Evolutionary conservation across 2,797 vertebrate genomes (phyloP).

Genomic region (Siniperca scherzeri): DNA sequence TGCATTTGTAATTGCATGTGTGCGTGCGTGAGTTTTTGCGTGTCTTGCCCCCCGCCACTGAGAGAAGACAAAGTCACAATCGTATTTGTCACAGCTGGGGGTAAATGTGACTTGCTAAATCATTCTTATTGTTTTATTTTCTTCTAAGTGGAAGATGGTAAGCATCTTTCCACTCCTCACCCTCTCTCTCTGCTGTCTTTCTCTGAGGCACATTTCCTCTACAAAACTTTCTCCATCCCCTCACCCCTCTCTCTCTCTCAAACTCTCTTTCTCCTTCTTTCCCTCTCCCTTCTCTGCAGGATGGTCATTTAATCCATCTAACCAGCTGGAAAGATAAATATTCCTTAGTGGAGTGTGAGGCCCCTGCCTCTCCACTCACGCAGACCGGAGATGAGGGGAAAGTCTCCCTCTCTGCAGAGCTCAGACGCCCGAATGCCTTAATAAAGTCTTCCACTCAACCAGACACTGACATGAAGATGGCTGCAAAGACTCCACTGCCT

Average conservation of each 20-base stretch:
- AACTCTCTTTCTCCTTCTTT: conserved; percentile 54
- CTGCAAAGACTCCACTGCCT: conserved; percentile 39
- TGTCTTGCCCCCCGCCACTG: conserved; percentile 29
- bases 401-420: conserved; percentile 67
- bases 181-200: conserved; percentile 40
- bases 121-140: conserved; percentile 76
- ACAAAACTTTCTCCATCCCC: conserved; percentile 68
- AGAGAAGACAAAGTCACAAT: conserved; percentile 75
- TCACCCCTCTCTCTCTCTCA: conserved; percentile 49
- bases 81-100: conserved; percentile 79
- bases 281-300: conserved; percentile 66
- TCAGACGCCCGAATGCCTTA: conserved; percentile 64
- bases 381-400: conserved; percentile 81
- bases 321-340: conserved; percentile 88
- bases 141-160: conserved; percentile 51
- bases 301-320: conserved; percentile 86
- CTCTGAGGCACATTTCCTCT: conserved; percentile 60
- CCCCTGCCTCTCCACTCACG: conserved; percentile 77
- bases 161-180: conserved; percentile 51
- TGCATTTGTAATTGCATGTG: conserved; percentile 62
- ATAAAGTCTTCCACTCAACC: conserved; percentile 73
- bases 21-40: conserved; percentile 35
- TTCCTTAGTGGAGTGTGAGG: conserved; percentile 81
- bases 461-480: conserved; percentile 62
- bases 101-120: conserved; percentile 84